These are phyloP conservation scores for Acromyrmex heyeri DNA, from an alignment of 1,140 invertebrate species.

Conservation along the genomic window DNA sequence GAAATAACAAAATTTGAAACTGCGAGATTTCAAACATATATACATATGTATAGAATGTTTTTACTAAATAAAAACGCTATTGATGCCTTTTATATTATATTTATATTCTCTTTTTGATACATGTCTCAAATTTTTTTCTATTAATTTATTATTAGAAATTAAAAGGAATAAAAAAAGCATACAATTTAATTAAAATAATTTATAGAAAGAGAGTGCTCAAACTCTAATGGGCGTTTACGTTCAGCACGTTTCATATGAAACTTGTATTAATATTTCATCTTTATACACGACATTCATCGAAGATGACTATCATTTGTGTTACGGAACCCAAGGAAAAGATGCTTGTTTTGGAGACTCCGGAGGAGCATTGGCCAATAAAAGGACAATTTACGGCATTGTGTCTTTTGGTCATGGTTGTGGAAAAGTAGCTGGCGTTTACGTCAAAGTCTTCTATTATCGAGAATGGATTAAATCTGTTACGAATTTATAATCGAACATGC, in stretches of 20 bases:
- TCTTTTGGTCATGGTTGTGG: slow-evolving; percentile 74
- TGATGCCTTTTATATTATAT: not conserved
- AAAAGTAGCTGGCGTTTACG: slow-evolving; percentile 69
- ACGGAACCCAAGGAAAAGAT: slow-evolving; percentile 68
- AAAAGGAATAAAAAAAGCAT: not conserved
- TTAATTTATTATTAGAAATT: not conserved
- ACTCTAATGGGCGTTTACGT: slow-evolving; percentile 63
- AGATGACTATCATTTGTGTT: slow-evolving; percentile 72
- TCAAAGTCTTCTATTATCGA: slow-evolving; percentile 67
- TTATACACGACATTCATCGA: slow-evolving; percentile 59
- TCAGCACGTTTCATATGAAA: slow-evolving; percentile 41
- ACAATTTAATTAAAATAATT: slow-evolving; percentile 7
- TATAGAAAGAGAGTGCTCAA: slow-evolving; percentile 8
- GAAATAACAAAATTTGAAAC: not conserved
- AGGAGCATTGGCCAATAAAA: slow-evolving; percentile 68
- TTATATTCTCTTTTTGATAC: not conserved
- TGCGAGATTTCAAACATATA: not conserved
- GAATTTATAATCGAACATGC: slow-evolving; percentile 26
- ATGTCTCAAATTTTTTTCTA: not conserved
- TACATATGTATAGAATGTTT: slow-evolving; percentile 2
- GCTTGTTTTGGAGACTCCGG: slow-evolving; percentile 78
- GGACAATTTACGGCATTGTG: slow-evolving; percentile 75
- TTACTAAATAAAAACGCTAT: not conserved
- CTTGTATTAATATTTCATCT: slow-evolving; percentile 31
- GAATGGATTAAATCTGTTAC: slow-evolving; percentile 72